Percentiles rank a stretch among this genome's conserved stretches.
Evolutionary conservation across 2,888 invertebrate species (phyloP).

Genomic region (Hoplodrina blanda): DNA sequence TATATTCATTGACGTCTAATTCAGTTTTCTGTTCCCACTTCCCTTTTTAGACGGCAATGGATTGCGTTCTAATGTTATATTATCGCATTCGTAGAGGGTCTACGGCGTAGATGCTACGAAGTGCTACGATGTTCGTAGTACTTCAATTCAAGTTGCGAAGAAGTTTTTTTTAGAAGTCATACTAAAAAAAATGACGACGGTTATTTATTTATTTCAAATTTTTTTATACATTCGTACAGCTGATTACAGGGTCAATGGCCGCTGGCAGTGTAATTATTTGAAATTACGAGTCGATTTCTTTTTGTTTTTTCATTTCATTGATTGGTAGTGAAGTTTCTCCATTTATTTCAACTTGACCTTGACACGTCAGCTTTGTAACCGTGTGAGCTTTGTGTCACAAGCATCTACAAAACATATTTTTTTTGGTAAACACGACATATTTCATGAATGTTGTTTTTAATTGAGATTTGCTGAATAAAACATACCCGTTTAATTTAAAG

Average conservation of each 20-base stretch:
- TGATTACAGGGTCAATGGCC: no score
- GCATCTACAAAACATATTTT: conserved; percentile 27
- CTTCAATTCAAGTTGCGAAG: background rate
- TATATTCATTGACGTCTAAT: conserved; percentile 74
- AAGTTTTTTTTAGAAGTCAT: no score
- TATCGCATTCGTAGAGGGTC: conserved; percentile 26
- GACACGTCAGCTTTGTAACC: background rate
- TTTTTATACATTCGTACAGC: no score
- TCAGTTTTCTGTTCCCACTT: conserved; percentile 63
- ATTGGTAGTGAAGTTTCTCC: no score
- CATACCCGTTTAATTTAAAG: conserved; percentile 41
- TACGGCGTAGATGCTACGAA: conserved; percentile 52
- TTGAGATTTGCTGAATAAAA: conserved; percentile 46
- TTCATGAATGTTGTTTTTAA: conserved; percentile 32
- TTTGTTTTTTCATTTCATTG: no score
- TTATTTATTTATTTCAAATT: background rate
- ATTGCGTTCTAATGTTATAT: conserved; percentile 41
- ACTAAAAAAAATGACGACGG: no score
- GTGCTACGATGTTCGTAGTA: conserved; percentile 16
- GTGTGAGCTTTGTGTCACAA: conserved; percentile 30
- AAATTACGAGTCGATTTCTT: no score
- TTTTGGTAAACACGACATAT: conserved; percentile 23
- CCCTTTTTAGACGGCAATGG: conserved; percentile 29
- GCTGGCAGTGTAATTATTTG: no score
- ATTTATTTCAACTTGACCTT: no score